Evolutionary conservation across 2,888 invertebrate genomes (phyloP), one percentile per base, ranked within the genome.

Genomic region (Rutpela maculata): DNA sequence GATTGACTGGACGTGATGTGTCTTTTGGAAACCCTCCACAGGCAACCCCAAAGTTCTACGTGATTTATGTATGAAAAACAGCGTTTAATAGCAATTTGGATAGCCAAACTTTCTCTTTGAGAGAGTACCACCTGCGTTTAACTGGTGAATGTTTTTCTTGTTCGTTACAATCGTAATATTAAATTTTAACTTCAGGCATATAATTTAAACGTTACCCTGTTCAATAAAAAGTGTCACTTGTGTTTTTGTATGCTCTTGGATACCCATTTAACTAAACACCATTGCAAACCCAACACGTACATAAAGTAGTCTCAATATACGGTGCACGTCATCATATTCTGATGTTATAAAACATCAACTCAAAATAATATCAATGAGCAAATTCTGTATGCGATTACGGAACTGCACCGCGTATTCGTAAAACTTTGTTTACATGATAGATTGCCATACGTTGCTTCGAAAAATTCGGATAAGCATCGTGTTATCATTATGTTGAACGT

Each of bases 21-120:
- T 59, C 38, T 60, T 60, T 60, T 60, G 50, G 60, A 22, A 70
- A 22, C 60, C 43, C 22, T 57, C n/a, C 15, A 19, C 35, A 10
- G 22, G 35, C 35, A 38, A 38, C 60, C 60, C 43, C 38, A 15
- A 18, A 43, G 65, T 15, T 12, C 43, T 11, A 43, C 5, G 38
- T 60, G 60, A 70, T 70, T 70, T 70, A 70, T 60, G 15, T 31
- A 12, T 18, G 69, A 57, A 31, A 69, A 69, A 70, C 43, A 60
- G n/a, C 12, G 70, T 70, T 35, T 60, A 62, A 43, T 60, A 26
- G 31, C 60, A 7, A 60, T 60, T 43, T 43, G 15, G 22, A 62
- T 62, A 22, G 43, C 43, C 22, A 9, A 60, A 70, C 18, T 59
- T 70, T 22, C 19, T 18, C 38, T 38, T 60, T 43, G n/a, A 19